These are phyloP conservation scores for Dicerorhinus sumatrensis DNA, from an alignment of 2,113 vertebrate genomes.

Conservation along the genomic window DNA sequence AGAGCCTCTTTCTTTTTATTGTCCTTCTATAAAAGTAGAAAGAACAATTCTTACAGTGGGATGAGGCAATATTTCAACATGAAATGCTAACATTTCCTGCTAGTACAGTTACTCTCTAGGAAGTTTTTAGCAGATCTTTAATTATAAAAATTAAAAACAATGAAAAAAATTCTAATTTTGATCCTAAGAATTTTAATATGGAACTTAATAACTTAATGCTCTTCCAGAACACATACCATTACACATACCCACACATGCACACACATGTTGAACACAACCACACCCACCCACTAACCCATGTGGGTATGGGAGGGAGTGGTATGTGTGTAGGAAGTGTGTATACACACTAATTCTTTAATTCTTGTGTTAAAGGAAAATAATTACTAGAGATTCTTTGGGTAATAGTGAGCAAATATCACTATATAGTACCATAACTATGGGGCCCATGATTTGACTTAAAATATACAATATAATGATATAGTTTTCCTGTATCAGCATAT, in stretches of 20 bases:
- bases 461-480: background rate
- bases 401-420: background rate
- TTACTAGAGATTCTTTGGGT: background rate
- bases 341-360: background rate
- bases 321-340: background rate
- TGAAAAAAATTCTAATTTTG: background rate
- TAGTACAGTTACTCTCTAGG: background rate
- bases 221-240: background rate
- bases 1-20: background rate
- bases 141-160: conserved; percentile 35
- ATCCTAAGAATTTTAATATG: background rate
- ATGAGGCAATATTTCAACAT: background rate
- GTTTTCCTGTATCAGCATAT: background rate
- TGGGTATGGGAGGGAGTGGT: fast-evolving
- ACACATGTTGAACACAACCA: background rate
- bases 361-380: background rate
- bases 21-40: background rate
- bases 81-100: background rate
- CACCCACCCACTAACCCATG: background rate
- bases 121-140: background rate
- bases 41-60: background rate
- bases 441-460: background rate
- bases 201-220: background rate
- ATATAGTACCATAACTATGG: background rate
- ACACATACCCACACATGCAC: background rate